phyloP scores from a whole-genome alignment of 2,113 vertebrate genomes.

The Megaptera novaeangliae region DNA sequence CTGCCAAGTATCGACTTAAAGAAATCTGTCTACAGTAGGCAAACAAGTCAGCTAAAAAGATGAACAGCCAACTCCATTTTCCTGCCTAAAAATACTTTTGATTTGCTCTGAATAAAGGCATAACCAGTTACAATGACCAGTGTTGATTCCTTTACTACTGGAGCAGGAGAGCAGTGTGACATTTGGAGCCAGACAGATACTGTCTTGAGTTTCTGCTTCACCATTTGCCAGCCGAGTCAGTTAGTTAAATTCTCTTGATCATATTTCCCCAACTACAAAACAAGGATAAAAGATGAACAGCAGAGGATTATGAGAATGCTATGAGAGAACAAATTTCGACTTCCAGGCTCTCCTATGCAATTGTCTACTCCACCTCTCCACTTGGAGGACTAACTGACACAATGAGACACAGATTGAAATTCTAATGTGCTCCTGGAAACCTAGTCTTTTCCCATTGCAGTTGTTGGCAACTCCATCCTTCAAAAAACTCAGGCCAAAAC shows the following conservation, averaged over 20 bases:
- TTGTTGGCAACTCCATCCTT: background rate
- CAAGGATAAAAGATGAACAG: background rate
- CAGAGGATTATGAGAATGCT: background rate
- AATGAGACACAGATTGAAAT: background rate
- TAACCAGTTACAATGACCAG: background rate
- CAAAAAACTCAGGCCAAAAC: background rate
- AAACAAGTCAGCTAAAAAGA: background rate
- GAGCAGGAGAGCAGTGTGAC: background rate
- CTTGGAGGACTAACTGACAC: background rate
- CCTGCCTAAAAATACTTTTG: background rate
- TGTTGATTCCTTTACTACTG: background rate
- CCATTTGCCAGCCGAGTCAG: background rate
- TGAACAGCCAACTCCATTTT: background rate
- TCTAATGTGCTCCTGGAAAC: background rate
- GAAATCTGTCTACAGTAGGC: background rate
- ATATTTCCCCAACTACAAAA: background rate
- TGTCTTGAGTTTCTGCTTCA: background rate
- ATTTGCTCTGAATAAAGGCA: background rate
- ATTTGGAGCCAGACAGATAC: background rate
- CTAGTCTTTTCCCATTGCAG: background rate
- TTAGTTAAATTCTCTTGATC: background rate
- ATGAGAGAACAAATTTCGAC: background rate
- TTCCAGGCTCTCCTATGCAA: background rate
- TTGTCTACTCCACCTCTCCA: background rate
- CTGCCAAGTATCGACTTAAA: slow-evolving; percentile 12